Evolutionary conservation across 2,888 invertebrate species (phyloP).

Genomic region (Tetropium fuscum): DNA sequence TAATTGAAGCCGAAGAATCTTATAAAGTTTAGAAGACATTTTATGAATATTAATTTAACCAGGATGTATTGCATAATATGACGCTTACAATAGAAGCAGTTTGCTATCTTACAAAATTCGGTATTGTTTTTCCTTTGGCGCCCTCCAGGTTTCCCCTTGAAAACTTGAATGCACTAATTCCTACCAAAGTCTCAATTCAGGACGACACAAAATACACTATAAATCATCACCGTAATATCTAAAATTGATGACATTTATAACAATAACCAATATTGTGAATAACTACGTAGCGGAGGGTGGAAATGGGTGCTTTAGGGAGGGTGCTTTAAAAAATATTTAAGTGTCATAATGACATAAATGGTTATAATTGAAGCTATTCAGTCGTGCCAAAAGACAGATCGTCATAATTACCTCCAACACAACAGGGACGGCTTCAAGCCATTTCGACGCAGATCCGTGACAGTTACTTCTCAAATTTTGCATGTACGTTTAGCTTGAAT

Average conservation of each 20-base stretch:
- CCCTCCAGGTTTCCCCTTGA: conserved; percentile 10
- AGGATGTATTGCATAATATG: no score
- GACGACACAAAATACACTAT: conserved; percentile 10
- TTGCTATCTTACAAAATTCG: conserved; percentile 10
- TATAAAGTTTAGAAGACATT: no score
- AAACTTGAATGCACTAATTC: conserved; percentile 23
- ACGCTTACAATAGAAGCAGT: conserved; percentile 7
- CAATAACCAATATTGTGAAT: conserved; percentile 11
- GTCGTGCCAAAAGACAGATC: not conserved
- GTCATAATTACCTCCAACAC: not conserved
- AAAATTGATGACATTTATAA: conserved; percentile 21
- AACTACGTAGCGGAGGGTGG: no score
- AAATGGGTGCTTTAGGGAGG: no score
- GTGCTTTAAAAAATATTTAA: not conserved
- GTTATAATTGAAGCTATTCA: not conserved
- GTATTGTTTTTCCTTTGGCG: conserved; percentile 5
- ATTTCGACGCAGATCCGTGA: no score
- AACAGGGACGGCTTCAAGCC: not conserved
- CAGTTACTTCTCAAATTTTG: no score
- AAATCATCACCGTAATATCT: conserved; percentile 14
- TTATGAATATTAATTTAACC: no score
- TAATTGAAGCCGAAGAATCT: no score
- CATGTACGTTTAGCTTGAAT: no score
- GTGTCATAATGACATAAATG: conserved; percentile 1
- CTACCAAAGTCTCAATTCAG: conserved; percentile 20